These are phyloP conservation scores for Eueides isabella DNA, from an alignment of 1,140 invertebrate genomes.

Conservation along the genomic window DNA sequence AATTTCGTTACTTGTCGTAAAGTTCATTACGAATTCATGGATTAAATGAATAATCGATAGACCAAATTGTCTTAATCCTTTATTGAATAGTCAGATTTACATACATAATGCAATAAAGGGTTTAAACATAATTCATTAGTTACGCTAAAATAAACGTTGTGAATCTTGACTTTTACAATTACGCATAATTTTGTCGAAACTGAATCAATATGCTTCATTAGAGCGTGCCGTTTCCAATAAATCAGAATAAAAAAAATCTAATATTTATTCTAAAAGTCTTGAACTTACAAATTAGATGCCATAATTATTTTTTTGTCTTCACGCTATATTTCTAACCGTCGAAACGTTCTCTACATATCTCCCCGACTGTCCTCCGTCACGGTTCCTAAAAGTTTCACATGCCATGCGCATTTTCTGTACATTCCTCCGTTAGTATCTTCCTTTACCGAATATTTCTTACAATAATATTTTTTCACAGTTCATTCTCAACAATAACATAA, in stretches of 20 bases:
- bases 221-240: background rate
- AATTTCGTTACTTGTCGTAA: background rate
- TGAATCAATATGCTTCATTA: background rate
- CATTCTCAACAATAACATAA: background rate
- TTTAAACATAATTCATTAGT: constrained; percentile 15
- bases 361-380: too few species aligned
- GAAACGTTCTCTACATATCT: too few species aligned
- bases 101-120: constrained; percentile 25
- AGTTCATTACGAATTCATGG: background rate
- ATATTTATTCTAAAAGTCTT: too few species aligned
- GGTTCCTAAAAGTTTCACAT: too few species aligned
- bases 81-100: constrained; percentile 23
- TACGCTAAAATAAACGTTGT: constrained; percentile 20
- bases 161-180: background rate
- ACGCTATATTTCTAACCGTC: too few species aligned
- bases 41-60: constrained; percentile 21
- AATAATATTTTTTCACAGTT: too few species aligned
- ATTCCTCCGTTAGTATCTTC: too few species aligned
- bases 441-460: too few species aligned
- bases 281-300: too few species aligned
- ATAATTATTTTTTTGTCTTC: too few species aligned
- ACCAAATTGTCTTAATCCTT: constrained; percentile 17
- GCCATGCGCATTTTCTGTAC: too few species aligned
- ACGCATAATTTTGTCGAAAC: background rate
- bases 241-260: too few species aligned